A percentile compares a stretch with the other conserved stretches of the same genome.
Evolutionary conservation across 2,113 vertebrate genomes (phyloP).

Genomic region (Dissostichus mawsoni): DNA sequence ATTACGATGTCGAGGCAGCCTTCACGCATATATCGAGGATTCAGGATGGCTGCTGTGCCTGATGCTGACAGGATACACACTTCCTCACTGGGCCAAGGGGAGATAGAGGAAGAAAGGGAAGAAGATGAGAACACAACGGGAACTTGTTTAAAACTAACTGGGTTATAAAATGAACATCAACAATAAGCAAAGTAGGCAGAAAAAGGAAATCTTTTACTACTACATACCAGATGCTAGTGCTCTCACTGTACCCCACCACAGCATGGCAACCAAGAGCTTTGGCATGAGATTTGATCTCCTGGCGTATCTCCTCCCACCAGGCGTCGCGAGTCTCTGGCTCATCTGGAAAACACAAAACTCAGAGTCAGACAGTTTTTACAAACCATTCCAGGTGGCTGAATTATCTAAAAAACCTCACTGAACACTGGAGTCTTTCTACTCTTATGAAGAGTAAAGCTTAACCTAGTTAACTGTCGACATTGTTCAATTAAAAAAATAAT

Average conservation of each 20-base stretch:
- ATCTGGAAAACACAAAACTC: slow-evolving; percentile 89
- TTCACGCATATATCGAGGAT: slow-evolving; percentile 95
- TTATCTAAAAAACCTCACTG: slow-evolving; percentile 14
- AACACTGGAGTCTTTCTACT: slow-evolving; percentile 2
- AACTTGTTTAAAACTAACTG: background rate
- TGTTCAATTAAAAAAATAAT: background rate
- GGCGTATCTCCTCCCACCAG: slow-evolving; percentile 99
- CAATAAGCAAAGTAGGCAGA: background rate
- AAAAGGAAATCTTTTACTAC: background rate
- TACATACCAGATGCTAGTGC: slow-evolving; percentile 96
- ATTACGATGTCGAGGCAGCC: slow-evolving; percentile 91
- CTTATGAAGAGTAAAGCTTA: background rate
- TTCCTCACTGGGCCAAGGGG: slow-evolving; percentile 88
- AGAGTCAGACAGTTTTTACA: slow-evolving; percentile 38
- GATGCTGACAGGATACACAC: slow-evolving; percentile 98
- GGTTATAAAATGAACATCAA: background rate
- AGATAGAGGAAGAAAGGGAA: background rate
- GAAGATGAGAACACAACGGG: background rate
- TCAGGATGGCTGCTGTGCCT: slow-evolving; percentile 96
- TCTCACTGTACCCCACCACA: slow-evolving; percentile 98
- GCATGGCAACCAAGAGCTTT: slow-evolving; percentile 98
- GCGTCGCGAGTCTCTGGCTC: slow-evolving; percentile 98
- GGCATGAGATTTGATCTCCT: slow-evolving; percentile 99
- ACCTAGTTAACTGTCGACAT: background rate
- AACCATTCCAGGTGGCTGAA: background rate